A percentile compares a stretch with the other conserved stretches of the same genome.
phyloP scores from a whole-genome alignment of 2,113 vertebrate species.

The Platysternon megacephalum region DNA sequence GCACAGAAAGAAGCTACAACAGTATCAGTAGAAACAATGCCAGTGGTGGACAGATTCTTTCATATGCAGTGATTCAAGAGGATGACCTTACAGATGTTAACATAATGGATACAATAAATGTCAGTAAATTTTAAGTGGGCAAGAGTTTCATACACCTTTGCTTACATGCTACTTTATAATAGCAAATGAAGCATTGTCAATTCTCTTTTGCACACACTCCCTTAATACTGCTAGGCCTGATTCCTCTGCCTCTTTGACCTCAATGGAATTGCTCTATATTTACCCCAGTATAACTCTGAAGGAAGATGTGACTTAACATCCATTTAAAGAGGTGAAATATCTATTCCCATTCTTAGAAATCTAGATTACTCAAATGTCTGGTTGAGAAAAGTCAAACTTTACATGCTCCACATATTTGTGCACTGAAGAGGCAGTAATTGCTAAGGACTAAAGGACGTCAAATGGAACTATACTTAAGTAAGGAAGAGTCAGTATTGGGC shows the following conservation, averaged over 20 bases:
- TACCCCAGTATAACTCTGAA: background rate
- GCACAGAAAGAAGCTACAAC: constrained; percentile 6
- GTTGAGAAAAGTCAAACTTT: background rate
- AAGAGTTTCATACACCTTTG: constrained; percentile 5
- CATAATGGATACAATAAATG: constrained; percentile 20
- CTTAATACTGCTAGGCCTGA: background rate
- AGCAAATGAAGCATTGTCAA: constrained; percentile 47
- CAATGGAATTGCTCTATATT: background rate
- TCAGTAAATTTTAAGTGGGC: constrained; percentile 31
- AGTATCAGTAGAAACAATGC: background rate
- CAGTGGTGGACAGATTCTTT: constrained; percentile 53
- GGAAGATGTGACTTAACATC: background rate
- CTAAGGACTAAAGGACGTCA: background rate
- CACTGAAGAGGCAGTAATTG: background rate
- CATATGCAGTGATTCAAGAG: background rate
- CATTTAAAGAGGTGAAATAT: background rate
- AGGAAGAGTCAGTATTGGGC: background rate
- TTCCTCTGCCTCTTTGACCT: background rate
- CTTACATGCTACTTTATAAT: constrained; percentile 30
- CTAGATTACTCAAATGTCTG: background rate
- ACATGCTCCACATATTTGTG: background rate
- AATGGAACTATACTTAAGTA: constrained; percentile 5
- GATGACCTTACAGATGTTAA: constrained; percentile 29
- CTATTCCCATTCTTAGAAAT: background rate
- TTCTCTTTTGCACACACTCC: background rate